These are phyloP conservation scores for Silurus aristotelis DNA, from an alignment of 2,797 vertebrate genomes.

Conservation along the genomic window DNA sequence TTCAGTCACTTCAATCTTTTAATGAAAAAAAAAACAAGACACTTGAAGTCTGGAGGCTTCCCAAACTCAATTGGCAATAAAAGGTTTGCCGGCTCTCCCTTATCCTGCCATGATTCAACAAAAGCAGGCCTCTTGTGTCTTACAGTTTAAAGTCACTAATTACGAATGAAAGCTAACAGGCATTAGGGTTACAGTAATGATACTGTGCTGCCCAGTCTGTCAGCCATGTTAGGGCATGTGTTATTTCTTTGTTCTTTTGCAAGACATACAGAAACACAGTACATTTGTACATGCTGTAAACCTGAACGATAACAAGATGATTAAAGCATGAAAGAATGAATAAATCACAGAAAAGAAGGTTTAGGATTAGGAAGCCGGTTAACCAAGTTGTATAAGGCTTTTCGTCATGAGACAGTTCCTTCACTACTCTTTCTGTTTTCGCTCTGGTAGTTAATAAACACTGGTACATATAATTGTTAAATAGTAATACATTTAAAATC, in stretches of 20 bases:
- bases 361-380: neutral
- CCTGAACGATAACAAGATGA: neutral
- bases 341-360: neutral
- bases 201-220: neutral
- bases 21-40: constrained; percentile 9
- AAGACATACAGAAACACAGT: neutral
- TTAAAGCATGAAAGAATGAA: neutral
- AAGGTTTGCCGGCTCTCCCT: constrained; percentile 12
- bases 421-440: neutral
- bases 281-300: neutral
- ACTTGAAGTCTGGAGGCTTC: neutral
- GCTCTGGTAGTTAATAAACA: neutral
- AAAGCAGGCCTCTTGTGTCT: neutral
- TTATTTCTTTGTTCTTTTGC: neutral
- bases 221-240: neutral
- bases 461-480: neutral
- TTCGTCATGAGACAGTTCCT: too few relatives aligned
- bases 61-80: neutral
- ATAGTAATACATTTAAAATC: neutral
- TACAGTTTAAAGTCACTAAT: constrained; percentile 2
- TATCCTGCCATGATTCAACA: neutral
- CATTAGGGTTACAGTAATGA: constrained; percentile 2
- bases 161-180: neutral
- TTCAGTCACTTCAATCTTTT: neutral
- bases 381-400: neutral